A percentile compares a stretch with the other conserved stretches of the same genome.
Evolutionary conservation across 2,888 invertebrate species (phyloP).

Genomic region (Ochropleura plecta): DNA sequence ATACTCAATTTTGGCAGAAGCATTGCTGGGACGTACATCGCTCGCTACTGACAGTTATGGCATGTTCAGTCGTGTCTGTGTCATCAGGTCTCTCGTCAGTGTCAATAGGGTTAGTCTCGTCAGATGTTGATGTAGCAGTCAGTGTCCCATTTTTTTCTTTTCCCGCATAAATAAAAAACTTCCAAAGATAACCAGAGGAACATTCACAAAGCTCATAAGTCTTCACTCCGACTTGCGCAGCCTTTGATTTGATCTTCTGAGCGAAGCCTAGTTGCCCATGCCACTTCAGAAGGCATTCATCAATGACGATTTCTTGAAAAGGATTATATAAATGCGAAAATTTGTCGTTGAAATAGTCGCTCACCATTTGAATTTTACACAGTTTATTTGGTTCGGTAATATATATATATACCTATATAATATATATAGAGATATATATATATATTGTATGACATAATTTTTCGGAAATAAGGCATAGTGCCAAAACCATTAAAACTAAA

Average conservation of each 20-base stretch:
- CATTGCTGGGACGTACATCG: not conserved
- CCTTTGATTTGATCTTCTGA: slow-evolving; percentile 60
- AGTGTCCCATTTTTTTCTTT: not conserved
- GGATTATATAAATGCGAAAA: slow-evolving; percentile 57
- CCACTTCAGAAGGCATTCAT: slow-evolving; percentile 67
- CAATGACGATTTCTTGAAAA: slow-evolving; percentile 64
- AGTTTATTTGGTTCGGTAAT: slow-evolving; percentile 40
- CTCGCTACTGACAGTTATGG: too few relatives aligned
- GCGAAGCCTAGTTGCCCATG: slow-evolving; percentile 59
- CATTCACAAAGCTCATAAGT: slow-evolving; percentile 34
- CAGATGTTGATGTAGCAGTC: too few relatives aligned
- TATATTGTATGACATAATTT: slow-evolving; percentile 63
- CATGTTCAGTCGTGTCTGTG: too few relatives aligned
- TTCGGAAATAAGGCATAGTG: slow-evolving; percentile 60
- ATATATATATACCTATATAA: too few relatives aligned
- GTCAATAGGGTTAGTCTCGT: too few relatives aligned
- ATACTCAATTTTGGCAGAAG: slow-evolving; percentile 1
- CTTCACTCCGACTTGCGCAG: slow-evolving; percentile 25
- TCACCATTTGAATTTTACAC: slow-evolving; percentile 58
- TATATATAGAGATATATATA: too few relatives aligned
- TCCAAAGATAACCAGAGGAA: slow-evolving; percentile 31
- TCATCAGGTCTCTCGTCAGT: too few relatives aligned
- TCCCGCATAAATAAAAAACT: slow-evolving; percentile 13
- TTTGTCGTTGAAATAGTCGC: slow-evolving; percentile 60
- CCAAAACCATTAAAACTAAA: slow-evolving; percentile 61